Conservation (phyloP, 1,140 invertebrate genomes). For the Sesamia nonagrioides region DNA sequence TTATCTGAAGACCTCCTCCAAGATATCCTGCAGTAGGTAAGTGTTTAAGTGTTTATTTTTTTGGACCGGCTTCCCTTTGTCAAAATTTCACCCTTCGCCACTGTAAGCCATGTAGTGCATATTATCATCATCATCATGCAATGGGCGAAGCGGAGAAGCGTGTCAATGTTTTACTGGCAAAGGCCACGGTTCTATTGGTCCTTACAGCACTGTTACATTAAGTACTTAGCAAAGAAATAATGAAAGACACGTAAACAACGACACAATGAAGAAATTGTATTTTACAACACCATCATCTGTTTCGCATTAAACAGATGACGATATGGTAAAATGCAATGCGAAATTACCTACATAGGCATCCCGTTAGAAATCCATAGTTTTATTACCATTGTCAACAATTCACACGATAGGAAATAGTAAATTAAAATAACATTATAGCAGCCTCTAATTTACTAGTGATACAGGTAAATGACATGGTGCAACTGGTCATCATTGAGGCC, state of each 20-base stretch:
- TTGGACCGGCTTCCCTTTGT: no score
- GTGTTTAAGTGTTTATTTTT: no score
- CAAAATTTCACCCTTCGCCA: no score
- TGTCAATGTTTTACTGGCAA: no score
- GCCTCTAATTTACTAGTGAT: slow-evolving; percentile 31
- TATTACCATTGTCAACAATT: slow-evolving; percentile 42
- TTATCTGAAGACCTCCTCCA: no score
- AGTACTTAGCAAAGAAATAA: background rate
- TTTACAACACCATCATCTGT: no score
- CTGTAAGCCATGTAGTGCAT: no score
- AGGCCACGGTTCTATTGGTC: no score
- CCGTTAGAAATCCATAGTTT: slow-evolving; percentile 41
- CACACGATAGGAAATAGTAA: slow-evolving; percentile 47
- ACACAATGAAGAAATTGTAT: slow-evolving; percentile 44
- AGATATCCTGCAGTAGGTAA: no score
- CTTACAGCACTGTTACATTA: no score
- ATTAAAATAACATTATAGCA: slow-evolving; percentile 45
- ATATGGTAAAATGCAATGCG: background rate
- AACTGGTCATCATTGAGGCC: slow-evolving; percentile 2
- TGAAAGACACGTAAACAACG: slow-evolving; percentile 18
- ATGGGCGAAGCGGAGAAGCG: no score
- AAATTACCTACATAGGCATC: slow-evolving; percentile 28
- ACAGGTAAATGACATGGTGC: slow-evolving; percentile 27
- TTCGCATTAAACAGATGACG: slow-evolving; percentile 49
- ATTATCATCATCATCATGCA: no score